Conservation (phyloP, 2,797 vertebrate species). For the Galago senegalensis region DNA sequence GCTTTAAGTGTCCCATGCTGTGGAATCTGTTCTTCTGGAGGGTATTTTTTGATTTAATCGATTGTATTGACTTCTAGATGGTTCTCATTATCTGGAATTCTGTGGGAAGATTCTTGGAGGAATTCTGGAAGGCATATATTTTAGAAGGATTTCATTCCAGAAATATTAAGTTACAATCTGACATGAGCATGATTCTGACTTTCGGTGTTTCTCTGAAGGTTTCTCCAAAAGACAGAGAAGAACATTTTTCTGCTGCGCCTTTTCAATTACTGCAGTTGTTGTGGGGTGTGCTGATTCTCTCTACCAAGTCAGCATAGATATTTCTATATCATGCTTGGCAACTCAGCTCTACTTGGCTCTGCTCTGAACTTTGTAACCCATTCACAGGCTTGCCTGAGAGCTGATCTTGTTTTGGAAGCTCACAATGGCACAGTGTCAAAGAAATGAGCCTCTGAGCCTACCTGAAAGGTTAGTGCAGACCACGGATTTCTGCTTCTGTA, state of each 20-base stretch:
- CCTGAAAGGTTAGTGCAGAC: background rate
- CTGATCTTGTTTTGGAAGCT: constrained; percentile 49
- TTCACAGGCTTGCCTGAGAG: constrained; percentile 30
- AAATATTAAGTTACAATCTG: background rate
- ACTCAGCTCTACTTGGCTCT: background rate
- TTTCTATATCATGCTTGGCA: background rate
- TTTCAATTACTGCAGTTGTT: background rate
- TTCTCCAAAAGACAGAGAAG: background rate
- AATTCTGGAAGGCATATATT: background rate
- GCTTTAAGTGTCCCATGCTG: background rate
- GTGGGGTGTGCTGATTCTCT: background rate
- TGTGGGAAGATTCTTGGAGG: background rate
- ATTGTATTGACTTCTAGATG: background rate
- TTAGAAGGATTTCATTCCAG: constrained; percentile 30
- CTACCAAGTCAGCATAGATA: background rate
- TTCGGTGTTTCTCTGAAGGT: background rate
- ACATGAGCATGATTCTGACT: background rate
- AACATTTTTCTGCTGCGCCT: background rate
- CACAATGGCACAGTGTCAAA: background rate
- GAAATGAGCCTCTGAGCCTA: background rate
- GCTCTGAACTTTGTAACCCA: constrained; percentile 45
- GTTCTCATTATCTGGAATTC: background rate
- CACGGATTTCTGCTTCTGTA: background rate
- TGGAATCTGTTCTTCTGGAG: background rate
- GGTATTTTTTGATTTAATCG: background rate